These are phyloP conservation scores for Tonatia bakeri DNA, from an alignment of 2,113 vertebrate genomes.

Conservation along the genomic window DNA sequence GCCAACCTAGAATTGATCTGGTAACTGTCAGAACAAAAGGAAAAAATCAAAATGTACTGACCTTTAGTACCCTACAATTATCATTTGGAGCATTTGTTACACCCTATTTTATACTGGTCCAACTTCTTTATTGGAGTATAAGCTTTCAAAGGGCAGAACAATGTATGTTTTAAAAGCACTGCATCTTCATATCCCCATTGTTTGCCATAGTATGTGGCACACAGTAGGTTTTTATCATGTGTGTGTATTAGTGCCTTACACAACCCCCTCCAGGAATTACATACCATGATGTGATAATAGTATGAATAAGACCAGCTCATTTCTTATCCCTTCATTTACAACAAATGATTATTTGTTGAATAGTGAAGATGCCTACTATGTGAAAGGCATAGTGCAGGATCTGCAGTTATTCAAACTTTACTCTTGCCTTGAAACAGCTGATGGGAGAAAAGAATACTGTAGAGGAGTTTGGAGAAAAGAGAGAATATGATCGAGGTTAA, in stretches of 20 bases:
- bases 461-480: neutral
- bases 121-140: neutral
- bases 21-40: neutral
- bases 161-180: neutral
- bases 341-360: slow-evolving; percentile 1
- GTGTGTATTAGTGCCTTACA: neutral
- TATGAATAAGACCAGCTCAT: neutral
- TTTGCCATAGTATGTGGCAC: neutral
- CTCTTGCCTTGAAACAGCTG: neutral
- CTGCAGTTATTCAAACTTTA: neutral
- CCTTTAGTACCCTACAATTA: neutral
- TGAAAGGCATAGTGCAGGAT: neutral
- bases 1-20: neutral
- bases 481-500: neutral
- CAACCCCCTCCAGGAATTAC: neutral
- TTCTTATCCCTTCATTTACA: neutral
- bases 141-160: neutral
- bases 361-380: neutral
- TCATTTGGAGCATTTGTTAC: neutral
- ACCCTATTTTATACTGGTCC: neutral
- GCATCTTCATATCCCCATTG: neutral
- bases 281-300: neutral
- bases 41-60: slow-evolving; percentile 1
- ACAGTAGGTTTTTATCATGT: neutral
- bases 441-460: neutral